Evolutionary conservation across 2,797 vertebrate species (phyloP), one percentile per base, ranked within the genome.

Genomic region (Psittacula echo): DNA sequence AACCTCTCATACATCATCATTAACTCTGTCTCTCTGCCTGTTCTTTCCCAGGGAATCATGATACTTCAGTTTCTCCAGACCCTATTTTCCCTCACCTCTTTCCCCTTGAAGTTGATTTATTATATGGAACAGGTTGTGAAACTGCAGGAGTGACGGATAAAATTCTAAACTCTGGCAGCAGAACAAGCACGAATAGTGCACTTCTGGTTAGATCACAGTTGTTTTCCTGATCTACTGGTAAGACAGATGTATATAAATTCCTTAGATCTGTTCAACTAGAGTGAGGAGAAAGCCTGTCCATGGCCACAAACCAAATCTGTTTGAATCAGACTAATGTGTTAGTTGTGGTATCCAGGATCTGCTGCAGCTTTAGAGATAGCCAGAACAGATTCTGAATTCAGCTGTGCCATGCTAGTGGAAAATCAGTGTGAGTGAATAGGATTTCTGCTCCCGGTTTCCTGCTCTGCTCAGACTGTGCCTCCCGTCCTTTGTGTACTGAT

Each of bases 401-500:
- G 18, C 58, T 61, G 70, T 70, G 56, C 51, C 70, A 24, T 37
- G 45, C 65, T 80, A 27, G 50, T 70, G 75, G 83, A 50, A 78
- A 77, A 58, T 42, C 44, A 18, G 41, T 20, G 48, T 0, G 11
- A 68, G 30, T 89, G 76, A 90, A 70, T 29, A 26, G 56, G 45
- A 47, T 58, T 64, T 87, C 23, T 91, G 85, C 34, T 82, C 76
- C 80, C 60, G 26, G 85, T 70, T 94, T 82, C 86, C 94, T 64
- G 85, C 87, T 78, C 62, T 72, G 47, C 72, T 77, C 65, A 32
- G 85, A 24, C 71, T 71, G 3, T 0, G 41, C 50, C 58, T 47
- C 48, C 26, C 44, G 30, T 18, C 30, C 81, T 87, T 83, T 85
- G 90, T 73, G 54, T 41, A 0, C 77, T 84, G 85, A 42, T 91